A percentile compares a stretch with the other conserved stretches of the same genome.
phyloP scores from a whole-genome alignment of 1,140 invertebrate species.

The Rhizoglyphus robini region DNA sequence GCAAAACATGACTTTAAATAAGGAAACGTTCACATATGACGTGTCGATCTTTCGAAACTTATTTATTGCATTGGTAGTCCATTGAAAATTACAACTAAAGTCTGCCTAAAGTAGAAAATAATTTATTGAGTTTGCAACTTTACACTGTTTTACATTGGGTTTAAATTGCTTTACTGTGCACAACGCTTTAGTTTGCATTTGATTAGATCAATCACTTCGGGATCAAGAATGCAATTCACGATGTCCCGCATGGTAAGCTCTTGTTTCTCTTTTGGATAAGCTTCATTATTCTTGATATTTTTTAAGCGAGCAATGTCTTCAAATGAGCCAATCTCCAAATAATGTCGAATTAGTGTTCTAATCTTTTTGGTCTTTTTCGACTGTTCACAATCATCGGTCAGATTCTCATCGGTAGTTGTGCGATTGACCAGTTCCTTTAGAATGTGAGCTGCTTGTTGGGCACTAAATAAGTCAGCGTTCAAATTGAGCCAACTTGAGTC shows the following conservation, averaged over 20 bases:
- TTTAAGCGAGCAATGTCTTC: not conserved
- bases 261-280: not conserved
- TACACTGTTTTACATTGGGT: too few species aligned
- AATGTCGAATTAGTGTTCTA: not conserved
- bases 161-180: too few species aligned
- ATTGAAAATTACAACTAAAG: too few species aligned
- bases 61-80: too few species aligned
- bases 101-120: too few species aligned
- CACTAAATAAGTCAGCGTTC: constrained; percentile 14
- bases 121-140: too few species aligned
- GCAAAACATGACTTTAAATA: too few species aligned
- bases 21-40: too few species aligned
- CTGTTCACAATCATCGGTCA: too few species aligned
- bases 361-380: too few species aligned
- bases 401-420: not conserved
- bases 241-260: constrained; percentile 13
- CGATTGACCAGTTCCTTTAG: constrained; percentile 16
- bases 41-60: too few species aligned
- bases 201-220: constrained; percentile 23
- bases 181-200: not conserved
- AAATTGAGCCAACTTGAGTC: constrained; percentile 23
- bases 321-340: not conserved
- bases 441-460: constrained; percentile 15
- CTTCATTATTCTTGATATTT: not conserved
- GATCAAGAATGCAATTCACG: constrained; percentile 25